Percentiles rank a stretch among this genome's conserved stretches.
These are phyloP conservation scores for Triplophysa dalaica DNA, from an alignment of 2,113 vertebrate species.

Conservation along the genomic window DNA sequence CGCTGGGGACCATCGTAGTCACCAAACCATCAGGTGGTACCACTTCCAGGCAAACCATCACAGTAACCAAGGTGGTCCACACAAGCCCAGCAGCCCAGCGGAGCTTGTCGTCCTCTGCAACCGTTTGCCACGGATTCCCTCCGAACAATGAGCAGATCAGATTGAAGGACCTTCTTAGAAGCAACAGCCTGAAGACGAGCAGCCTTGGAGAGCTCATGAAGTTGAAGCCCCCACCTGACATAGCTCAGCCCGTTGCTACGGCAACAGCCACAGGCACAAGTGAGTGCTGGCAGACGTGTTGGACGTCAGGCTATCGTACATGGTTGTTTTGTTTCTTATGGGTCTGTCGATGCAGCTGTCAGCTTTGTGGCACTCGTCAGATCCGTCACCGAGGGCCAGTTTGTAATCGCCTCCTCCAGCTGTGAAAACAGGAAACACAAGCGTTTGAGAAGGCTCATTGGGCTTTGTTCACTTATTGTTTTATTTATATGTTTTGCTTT, in stretches of 20 bases:
- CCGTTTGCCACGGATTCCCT: slow-evolving; percentile 77
- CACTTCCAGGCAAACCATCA: slow-evolving; percentile 90
- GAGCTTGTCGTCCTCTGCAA: slow-evolving; percentile 71
- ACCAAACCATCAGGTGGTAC: slow-evolving; percentile 88
- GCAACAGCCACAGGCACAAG: slow-evolving; percentile 88
- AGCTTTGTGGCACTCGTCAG: neutral
- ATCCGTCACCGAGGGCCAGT: neutral
- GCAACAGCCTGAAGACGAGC: slow-evolving; percentile 81
- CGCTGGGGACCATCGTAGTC: slow-evolving; percentile 86
- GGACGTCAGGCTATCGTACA: neutral
- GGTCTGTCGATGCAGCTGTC: neutral
- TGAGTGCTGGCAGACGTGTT: slow-evolving; percentile 64
- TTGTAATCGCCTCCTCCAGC: neutral
- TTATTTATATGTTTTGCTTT: neutral
- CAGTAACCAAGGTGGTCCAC: slow-evolving; percentile 93
- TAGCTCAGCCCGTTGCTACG: slow-evolving; percentile 91
- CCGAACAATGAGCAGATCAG: slow-evolving; percentile 88
- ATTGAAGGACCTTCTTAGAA: slow-evolving; percentile 90
- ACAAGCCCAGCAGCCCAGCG: slow-evolving; percentile 71
- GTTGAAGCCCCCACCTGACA: slow-evolving; percentile 93
- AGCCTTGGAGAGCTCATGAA: slow-evolving; percentile 98
- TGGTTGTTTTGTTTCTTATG: neutral
- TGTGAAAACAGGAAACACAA: neutral
- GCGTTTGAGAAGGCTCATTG: neutral
- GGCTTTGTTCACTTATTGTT: neutral